Evolutionary conservation across 2,888 invertebrate species (phyloP).

Genomic region (Drosophila setosimentum): DNA sequence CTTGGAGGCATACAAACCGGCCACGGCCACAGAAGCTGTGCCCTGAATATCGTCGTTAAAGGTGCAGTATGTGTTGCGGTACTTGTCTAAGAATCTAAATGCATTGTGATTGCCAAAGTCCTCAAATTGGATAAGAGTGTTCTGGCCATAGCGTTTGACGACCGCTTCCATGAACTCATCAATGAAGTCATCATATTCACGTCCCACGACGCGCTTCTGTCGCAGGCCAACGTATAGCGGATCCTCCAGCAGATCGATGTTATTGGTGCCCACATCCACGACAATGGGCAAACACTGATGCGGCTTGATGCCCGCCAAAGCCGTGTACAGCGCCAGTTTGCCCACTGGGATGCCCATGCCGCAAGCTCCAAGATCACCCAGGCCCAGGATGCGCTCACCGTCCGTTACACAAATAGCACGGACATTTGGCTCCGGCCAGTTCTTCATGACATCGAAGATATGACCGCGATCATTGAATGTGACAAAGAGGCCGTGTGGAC

Average conservation of each 20-base stretch:
- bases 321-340: constrained; percentile 97
- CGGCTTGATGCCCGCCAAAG: constrained; percentile 98
- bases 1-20: constrained; percentile 89
- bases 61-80: constrained; percentile 96
- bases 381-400: constrained; percentile 97
- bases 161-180: constrained; percentile 99
- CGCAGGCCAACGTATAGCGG: constrained; percentile 97
- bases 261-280: constrained; percentile 98
- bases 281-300: constrained; percentile 97
- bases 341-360: constrained; percentile 99
- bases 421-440: constrained; percentile 92
- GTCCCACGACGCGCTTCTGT: constrained; percentile 93
- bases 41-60: constrained; percentile 99
- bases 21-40: constrained; percentile 97
- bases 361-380: constrained; percentile 98
- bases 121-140: constrained; percentile 95
- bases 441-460: constrained; percentile 91
- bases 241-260: constrained; percentile 94
- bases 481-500: constrained; percentile 97
- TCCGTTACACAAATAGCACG: constrained; percentile 97
- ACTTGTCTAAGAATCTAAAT: constrained; percentile 96
- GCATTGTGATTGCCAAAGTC: constrained; percentile 99
- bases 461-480: constrained; percentile 98
- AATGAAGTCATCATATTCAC: constrained; percentile 95
- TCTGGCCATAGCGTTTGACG: constrained; percentile 94